Evolutionary conservation across 2,113 vertebrate species (phyloP), one percentile per base, ranked within the genome.

Genomic region (Arothron firmamentum): DNA sequence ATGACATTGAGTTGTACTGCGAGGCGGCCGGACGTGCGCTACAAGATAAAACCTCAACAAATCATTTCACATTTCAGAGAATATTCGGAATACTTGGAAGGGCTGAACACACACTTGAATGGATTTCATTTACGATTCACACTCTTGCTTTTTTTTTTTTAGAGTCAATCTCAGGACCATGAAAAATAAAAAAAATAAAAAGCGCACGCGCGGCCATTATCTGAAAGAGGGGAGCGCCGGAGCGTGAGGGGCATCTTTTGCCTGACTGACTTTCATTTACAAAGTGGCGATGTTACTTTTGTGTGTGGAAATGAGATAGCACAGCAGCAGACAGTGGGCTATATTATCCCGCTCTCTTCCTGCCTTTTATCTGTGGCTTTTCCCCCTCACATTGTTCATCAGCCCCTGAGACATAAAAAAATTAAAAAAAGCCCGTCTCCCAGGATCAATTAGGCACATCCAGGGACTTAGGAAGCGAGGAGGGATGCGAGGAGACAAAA

Each of bases 401-500:
- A 81, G 79, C 73, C 70, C 74, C 25, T 6, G 21, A 72, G 76
- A 82, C 79, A 85, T 23, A 28, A 31, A 70, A 82, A 80, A 78
- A 85, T 23, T 17, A 31, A 70, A 82, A 80, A 78, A 63, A 47
- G 17, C 55, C 57, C 20, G 79, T 81, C 83, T 86, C 82, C 67
- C 75, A 82, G 88, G 87, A 88, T 89, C 88, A 90, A 91, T 91
- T 90, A 90, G 87, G 88, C 79, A 67, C 78, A 80, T 78, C 70
- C 69, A 77, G 83, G 68, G 78, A 83, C 80, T 70, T 56, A 65
- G 20, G 54, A 49, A 69, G 78, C 70, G 48, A 17, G 52, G 74
- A 85, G 79, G 67, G 72, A 65, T 82, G 77, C 69, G 70, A 49
- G 62, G 65, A 82, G 79, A 88, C 79, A 85, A 88, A 85, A 82